Percentiles rank a stretch among this genome's conserved stretches.
Evolutionary conservation across 2,888 invertebrate species (phyloP).

Genomic region (Dynastes tityus): DNA sequence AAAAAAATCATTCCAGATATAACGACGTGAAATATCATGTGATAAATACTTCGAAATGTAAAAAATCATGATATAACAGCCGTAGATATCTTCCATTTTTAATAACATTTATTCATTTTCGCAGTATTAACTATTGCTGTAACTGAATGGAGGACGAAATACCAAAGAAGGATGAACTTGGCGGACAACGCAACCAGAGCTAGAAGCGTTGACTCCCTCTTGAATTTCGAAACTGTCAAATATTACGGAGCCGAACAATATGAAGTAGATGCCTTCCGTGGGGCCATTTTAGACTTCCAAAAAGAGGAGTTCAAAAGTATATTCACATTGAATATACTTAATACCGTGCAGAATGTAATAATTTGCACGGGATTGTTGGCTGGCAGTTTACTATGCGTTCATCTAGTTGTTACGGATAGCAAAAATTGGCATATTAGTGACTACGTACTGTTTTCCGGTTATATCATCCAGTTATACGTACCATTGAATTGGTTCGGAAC

Average conservation of each 20-base stretch:
- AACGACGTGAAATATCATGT: background rate
- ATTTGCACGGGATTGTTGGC: conserved; percentile 89
- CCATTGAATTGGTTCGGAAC: conserved; percentile 99
- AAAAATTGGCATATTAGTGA: conserved; percentile 89
- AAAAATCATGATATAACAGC: no score
- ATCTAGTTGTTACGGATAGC: conserved; percentile 81
- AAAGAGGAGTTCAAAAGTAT: conserved; percentile 91
- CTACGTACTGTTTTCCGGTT: conserved; percentile 96
- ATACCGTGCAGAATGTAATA: conserved; percentile 92
- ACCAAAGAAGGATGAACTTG: conserved; percentile 92
- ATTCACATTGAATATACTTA: conserved; percentile 90
- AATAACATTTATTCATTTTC: background rate
- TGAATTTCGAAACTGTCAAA: conserved; percentile 99
- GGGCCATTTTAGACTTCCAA: conserved; percentile 88
- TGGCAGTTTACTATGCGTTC: conserved; percentile 91
- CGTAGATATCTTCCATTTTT: background rate
- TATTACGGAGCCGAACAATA: conserved; percentile 96
- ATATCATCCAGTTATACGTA: conserved; percentile 94
- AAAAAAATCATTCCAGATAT: no score
- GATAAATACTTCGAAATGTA: background rate
- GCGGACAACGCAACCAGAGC: conserved; percentile 95
- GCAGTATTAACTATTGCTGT: conserved; percentile 88
- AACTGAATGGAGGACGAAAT: conserved; percentile 99
- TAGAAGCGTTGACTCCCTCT: conserved; percentile 93
- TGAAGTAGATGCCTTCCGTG: conserved; percentile 89